phyloP scores from a whole-genome alignment of 2,113 vertebrate genomes.

The Glaucomys volans region DNA sequence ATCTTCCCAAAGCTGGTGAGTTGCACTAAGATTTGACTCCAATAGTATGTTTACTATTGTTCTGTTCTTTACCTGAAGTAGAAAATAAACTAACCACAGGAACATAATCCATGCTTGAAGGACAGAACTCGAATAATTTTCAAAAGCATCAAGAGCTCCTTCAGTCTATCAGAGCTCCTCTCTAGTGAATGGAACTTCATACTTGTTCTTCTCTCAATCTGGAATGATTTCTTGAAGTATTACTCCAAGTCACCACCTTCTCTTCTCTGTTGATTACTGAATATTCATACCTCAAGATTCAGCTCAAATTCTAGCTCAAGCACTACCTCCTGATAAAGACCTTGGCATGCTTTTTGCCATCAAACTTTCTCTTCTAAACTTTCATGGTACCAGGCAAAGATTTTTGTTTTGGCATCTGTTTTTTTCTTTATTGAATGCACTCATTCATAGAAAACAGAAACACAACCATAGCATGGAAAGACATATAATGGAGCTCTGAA shows the following conservation, averaged over 20 bases:
- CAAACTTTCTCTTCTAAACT: neutral
- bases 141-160: neutral
- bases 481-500: conserved; percentile 41
- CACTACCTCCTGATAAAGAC: neutral
- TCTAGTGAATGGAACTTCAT: neutral
- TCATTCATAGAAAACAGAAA: conserved; percentile 77
- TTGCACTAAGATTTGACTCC: neutral
- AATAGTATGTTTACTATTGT: neutral
- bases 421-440: conserved; percentile 78
- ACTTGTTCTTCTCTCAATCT: neutral
- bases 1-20: neutral
- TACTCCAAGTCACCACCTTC: neutral
- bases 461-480: conserved; percentile 51
- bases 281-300: neutral
- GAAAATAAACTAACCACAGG: neutral
- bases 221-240: neutral
- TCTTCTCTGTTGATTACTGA: neutral
- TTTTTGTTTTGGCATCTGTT: neutral
- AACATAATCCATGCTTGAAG: neutral
- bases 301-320: neutral
- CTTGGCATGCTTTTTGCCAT: neutral
- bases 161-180: neutral
- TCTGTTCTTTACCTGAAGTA: neutral
- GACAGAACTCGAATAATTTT: neutral
- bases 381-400: neutral